Base-by-base conservation (phyloP, 2,797 vertebrate species). In the Enteromius radiatus region DNA sequence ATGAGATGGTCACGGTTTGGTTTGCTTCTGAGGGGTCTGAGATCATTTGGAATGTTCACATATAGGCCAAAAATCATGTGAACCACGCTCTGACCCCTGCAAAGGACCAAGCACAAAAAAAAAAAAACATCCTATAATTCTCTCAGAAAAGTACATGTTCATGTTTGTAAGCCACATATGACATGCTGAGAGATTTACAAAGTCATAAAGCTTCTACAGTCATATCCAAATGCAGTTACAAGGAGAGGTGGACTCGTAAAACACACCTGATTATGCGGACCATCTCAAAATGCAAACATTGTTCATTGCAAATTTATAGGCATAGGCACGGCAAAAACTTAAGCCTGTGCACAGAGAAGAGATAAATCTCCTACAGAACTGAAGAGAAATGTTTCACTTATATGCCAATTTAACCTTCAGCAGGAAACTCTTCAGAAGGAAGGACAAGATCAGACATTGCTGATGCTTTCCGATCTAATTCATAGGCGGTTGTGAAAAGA, bases 331-430 rank as follows among this genome's bases (percentile, higher is more conserved):
- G 0, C 47, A 23, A 47, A 81, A 43, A 26, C 43, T 28, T 54
- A 23, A 43, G 74, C 4, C n/a, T 12, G 4, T 28, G 43, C 23
- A 43, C 17, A 59, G 14, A 45, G 14, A 76, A 56, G 7, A 43
- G 41, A 59, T 54, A 23, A 38, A 1, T 56, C 21, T n/a, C 47
- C n/a, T 33, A 71, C 15, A 31, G 28, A 73, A 73, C 28, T 69
- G n/a, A 36, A 78, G 1, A 67, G 31, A 56, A 26, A 68, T 10
- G 6, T 10, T 17, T 59, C 59, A 76, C 75, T 76, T 49, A 64
- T 82, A 78, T 74, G 70, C 68, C 69, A 88, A 88, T 87, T 88
- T 86, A 86, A 70, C 83, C 71, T 69, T 75, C 67, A 89, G 86
- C 84, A 88, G 77, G 26, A 75, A 86, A 88, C 36, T 78, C 63